Evolutionary conservation across 2,888 invertebrate genomes (phyloP).

Genomic region (Diaprepes abbreviatus): DNA sequence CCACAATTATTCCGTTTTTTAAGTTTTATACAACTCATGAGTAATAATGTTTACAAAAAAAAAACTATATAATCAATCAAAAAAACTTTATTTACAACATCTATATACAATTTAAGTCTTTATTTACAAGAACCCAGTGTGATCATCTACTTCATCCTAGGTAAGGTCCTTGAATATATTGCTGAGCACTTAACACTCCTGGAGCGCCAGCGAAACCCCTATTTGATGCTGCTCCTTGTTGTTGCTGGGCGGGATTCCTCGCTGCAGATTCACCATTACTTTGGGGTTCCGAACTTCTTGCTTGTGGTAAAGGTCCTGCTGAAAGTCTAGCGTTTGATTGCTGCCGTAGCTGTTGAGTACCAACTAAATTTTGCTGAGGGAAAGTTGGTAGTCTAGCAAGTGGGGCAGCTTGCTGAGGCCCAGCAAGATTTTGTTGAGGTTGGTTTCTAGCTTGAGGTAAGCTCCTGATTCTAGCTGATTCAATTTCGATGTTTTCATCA

Average conservation of each 20-base stretch:
- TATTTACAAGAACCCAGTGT: too few species aligned
- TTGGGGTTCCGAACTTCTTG: conserved; percentile 9
- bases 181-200: conserved; percentile 27
- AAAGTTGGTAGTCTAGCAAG: background rate
- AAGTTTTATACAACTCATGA: too few species aligned
- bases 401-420: background rate
- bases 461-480: conserved; percentile 37
- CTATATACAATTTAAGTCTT: too few species aligned
- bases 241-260: conserved; percentile 14
- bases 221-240: background rate
- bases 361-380: conserved; percentile 1
- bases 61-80: too few species aligned
- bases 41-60: too few species aligned
- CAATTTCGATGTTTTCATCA: conserved; percentile 44
- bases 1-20: too few species aligned
- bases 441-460: conserved; percentile 20
- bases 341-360: background rate
- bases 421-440: background rate
- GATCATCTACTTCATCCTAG: background rate
- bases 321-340: background rate
- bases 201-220: conserved; percentile 25
- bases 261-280: background rate
- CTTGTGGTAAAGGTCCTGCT: background rate
- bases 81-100: conserved; percentile 14
- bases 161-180: conserved; percentile 23